A percentile compares a stretch with the other conserved stretches of the same genome.
phyloP scores from a whole-genome alignment of 2,888 invertebrate genomes.

The Harpalus rufipes region DNA sequence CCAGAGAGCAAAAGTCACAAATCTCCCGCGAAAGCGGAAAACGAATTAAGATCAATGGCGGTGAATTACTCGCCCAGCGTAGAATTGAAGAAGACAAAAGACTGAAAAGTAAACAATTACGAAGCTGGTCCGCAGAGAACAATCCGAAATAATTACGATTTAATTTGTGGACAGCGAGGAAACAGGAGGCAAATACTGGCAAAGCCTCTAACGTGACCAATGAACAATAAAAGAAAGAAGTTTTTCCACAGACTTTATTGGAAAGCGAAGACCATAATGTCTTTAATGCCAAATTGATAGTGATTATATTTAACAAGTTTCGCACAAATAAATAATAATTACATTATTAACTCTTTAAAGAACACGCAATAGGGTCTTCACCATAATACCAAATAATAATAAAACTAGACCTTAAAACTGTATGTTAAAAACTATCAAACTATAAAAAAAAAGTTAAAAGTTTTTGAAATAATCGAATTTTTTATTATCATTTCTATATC shows the following conservation, averaged over 20 bases:
- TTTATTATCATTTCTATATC: no score
- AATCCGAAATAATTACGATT: slow-evolving; percentile 56
- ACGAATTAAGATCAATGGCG: slow-evolving; percentile 49
- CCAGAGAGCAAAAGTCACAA: slow-evolving; percentile 23
- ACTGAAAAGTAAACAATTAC: slow-evolving; percentile 54
- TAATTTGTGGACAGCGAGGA: slow-evolving; percentile 44
- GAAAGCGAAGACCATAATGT: no score
- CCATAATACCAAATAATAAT: no score
- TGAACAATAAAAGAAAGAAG: background rate
- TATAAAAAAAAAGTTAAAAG: no score
- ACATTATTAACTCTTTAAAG: no score
- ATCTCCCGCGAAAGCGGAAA: slow-evolving; percentile 23
- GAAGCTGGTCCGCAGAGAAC: slow-evolving; percentile 39
- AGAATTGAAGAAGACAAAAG: slow-evolving; percentile 54
- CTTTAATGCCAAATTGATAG: no score
- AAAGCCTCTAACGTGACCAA: slow-evolving; percentile 23
- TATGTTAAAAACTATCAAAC: no score
- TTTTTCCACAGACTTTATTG: background rate
- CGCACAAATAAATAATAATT: no score
- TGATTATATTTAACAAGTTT: no score
- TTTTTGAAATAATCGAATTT: no score
- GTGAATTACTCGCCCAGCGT: slow-evolving; percentile 21
- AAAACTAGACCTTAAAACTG: no score
- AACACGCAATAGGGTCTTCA: no score
- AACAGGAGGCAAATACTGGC: slow-evolving; percentile 36